These are phyloP conservation scores for Notechis scutatus DNA, from an alignment of 2,113 vertebrate species.

Conservation along the genomic window DNA sequence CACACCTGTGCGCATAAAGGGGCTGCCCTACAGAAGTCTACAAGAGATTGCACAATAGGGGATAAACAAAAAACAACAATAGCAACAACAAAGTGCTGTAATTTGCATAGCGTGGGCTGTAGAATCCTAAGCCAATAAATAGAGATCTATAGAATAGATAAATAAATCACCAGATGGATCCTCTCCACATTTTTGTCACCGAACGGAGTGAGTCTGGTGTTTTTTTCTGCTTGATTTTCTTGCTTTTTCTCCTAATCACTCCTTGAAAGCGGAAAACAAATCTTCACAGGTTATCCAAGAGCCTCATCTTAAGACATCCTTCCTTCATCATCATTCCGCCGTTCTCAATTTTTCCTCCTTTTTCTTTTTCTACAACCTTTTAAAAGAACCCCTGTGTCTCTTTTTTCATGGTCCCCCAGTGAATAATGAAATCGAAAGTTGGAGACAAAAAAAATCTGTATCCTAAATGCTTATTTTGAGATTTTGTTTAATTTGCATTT, in stretches of 20 bases:
- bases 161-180: not conserved
- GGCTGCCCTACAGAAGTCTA: not conserved
- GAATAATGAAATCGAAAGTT: not conserved
- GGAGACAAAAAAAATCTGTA: not conserved
- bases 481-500: not conserved
- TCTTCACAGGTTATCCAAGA: not conserved
- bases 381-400: not conserved
- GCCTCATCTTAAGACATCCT: not conserved
- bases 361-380: not conserved
- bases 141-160: not conserved
- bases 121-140: not conserved
- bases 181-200: not conserved
- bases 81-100: not conserved
- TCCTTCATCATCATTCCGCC: not conserved
- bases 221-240: not conserved
- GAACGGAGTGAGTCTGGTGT: not conserved
- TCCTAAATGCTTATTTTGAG: not conserved
- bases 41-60: not conserved
- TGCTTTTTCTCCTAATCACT: not conserved
- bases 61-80: not conserved
- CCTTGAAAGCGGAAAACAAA: not conserved
- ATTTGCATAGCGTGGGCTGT: not conserved
- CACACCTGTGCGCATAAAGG: not conserved
- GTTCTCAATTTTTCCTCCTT: not conserved
- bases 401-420: not conserved